phyloP scores from a whole-genome alignment of 2,888 invertebrate genomes.

The Drosophila borborema region DNA sequence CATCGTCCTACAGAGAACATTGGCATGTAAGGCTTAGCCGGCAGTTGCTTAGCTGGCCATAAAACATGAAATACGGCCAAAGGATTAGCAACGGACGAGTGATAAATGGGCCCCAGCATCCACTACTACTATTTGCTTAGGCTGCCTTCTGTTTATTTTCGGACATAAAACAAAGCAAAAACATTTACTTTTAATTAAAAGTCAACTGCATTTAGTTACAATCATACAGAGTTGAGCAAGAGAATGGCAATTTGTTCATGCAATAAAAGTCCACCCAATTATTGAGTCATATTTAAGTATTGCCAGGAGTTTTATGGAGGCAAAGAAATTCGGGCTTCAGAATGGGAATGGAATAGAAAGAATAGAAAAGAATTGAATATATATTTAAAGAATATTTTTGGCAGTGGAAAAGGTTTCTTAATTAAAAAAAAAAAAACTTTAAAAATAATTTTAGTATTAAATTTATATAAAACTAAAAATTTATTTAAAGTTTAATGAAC shows the following conservation, averaged over 20 bases:
- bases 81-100: conserved; percentile 75
- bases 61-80: conserved; percentile 81
- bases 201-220: conserved; percentile 44
- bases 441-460: no score
- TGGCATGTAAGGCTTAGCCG: conserved; percentile 69
- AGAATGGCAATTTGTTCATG: neutral
- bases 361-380: neutral
- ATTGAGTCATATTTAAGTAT: conserved; percentile 2
- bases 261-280: neutral
- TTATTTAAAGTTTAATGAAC: no score
- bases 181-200: conserved; percentile 80
- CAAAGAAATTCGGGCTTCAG: neutral
- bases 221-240: conserved; percentile 3
- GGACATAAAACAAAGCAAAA: conserved; percentile 73
- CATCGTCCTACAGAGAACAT: conserved; percentile 30
- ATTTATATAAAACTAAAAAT: no score
- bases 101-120: conserved; percentile 70
- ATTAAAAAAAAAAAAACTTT: no score
- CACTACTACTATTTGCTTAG: conserved; percentile 73
- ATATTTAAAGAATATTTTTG: no score
- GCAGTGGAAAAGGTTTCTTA: no score
- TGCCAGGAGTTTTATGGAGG: neutral
- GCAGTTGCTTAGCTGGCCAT: conserved; percentile 75
- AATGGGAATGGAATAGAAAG: neutral
- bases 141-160: conserved; percentile 62